phyloP scores from a whole-genome alignment of 2,888 invertebrate species.

The Seira sanloemensis region DNA sequence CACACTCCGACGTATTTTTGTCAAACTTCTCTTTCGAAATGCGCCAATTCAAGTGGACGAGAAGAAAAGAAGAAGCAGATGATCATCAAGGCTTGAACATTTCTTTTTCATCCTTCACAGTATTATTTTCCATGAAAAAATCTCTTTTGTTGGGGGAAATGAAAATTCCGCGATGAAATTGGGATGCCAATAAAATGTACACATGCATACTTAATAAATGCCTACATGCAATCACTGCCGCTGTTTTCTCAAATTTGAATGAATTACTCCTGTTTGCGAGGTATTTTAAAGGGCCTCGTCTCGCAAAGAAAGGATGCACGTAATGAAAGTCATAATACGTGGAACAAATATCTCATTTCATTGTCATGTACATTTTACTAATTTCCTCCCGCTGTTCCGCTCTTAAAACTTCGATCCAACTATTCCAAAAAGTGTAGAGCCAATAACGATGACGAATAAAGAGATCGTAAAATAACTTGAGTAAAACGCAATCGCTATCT shows the following conservation, averaged over 20 bases:
- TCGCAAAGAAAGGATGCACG: neutral
- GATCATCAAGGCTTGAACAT: slow-evolving; percentile 24
- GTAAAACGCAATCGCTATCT: neutral
- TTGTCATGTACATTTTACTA: neutral
- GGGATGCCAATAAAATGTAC: slow-evolving; percentile 24
- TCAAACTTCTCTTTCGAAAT: no score
- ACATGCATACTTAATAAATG: neutral
- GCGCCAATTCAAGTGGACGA: neutral
- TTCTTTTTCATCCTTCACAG: slow-evolving; percentile 23
- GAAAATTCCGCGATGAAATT: slow-evolving; percentile 24
- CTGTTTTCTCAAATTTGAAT: neutral
- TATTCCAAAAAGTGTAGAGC: neutral
- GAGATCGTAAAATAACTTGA: neutral
- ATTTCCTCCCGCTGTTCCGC: no score
- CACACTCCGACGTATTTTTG: neutral
- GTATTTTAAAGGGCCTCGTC: neutral
- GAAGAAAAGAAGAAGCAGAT: slow-evolving; percentile 3
- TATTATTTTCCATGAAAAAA: slow-evolving; percentile 16
- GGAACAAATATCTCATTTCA: neutral
- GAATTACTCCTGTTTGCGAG: neutral
- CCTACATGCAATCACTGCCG: slow-evolving; percentile 7
- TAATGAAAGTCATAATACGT: no score
- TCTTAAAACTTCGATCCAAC: neutral
- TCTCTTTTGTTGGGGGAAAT: slow-evolving; percentile 35
- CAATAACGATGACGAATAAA: slow-evolving; percentile 3